phyloP scores from a whole-genome alignment of 2,888 invertebrate genomes.

The Erebia ligea region DNA sequence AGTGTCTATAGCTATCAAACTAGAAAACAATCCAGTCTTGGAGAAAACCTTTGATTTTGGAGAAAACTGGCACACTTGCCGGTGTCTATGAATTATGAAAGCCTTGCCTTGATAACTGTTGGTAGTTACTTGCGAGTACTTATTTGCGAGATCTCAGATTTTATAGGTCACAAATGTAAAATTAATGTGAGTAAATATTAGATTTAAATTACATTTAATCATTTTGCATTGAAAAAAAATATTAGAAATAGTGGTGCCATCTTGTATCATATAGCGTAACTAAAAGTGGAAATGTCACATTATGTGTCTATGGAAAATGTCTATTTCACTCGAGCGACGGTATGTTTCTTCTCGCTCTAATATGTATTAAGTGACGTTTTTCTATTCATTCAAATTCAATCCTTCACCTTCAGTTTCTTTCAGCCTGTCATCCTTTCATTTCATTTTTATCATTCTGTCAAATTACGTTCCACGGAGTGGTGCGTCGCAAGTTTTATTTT shows the following conservation, averaged over 20 bases:
- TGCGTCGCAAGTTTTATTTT: conserved; percentile 48
- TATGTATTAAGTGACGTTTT: background rate
- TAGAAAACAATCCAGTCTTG: too few species aligned
- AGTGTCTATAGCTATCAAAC: too few species aligned
- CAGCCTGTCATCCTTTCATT: background rate
- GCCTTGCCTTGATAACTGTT: too few species aligned
- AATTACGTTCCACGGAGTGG: conserved; percentile 51
- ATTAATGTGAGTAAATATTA: too few species aligned
- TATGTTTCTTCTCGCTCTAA: conserved; percentile 1
- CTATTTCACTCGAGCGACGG: background rate
- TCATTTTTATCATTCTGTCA: conserved; percentile 56
- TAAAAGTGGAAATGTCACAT: background rate
- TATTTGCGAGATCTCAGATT: too few species aligned
- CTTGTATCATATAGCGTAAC: background rate
- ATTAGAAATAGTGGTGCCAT: background rate
- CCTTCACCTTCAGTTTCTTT: background rate
- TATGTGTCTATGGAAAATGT: background rate
- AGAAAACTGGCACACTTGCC: too few species aligned
- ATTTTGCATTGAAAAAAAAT: background rate
- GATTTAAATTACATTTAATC: too few species aligned
- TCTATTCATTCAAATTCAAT: background rate
- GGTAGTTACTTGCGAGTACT: too few species aligned
- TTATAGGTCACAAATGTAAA: too few species aligned
- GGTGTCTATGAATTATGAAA: too few species aligned
- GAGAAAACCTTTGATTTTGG: too few species aligned